Evolutionary conservation across 2,888 invertebrate genomes (phyloP).

Genomic region (Orthosia gothica): DNA sequence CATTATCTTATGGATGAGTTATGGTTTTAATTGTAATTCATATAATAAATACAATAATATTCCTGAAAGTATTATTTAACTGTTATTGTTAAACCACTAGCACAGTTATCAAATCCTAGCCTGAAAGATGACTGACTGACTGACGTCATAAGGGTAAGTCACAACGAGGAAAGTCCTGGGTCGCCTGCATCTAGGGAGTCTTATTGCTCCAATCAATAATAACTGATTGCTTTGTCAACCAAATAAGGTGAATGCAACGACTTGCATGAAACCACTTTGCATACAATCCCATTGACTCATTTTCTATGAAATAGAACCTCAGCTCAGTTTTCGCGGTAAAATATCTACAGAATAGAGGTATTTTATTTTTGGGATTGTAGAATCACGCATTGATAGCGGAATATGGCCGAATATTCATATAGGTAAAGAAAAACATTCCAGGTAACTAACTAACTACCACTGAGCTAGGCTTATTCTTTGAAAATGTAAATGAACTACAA

Average conservation of each 20-base stretch:
- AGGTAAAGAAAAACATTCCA: too few species aligned
- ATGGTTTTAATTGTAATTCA: not conserved
- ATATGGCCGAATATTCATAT: too few species aligned
- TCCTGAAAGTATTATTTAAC: constrained; percentile 1
- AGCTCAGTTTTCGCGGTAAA: too few species aligned
- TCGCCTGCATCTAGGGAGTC: constrained; percentile 8
- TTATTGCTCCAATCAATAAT: constrained; percentile 26
- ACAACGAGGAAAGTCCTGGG: constrained; percentile 29
- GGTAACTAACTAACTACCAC: too few species aligned
- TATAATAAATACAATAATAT: constrained; percentile 9
- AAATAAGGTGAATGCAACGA: constrained; percentile 7
- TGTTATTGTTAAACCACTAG: not conserved
- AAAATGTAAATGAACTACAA: too few species aligned
- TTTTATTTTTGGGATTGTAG: too few species aligned
- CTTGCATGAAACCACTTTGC: constrained; percentile 26
- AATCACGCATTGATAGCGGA: too few species aligned
- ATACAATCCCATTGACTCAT: constrained; percentile 50
- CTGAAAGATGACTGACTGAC: constrained; percentile 25
- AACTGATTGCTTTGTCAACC: constrained; percentile 31
- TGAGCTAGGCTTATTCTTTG: too few species aligned
- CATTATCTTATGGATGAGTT: not conserved
- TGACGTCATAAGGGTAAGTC: not conserved
- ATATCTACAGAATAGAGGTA: too few species aligned
- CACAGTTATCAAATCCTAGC: not conserved
- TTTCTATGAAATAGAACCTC: not conserved